Evolutionary conservation across 1,140 invertebrate species (phyloP).

Genomic region (Lordiphosa clarofinis): DNA sequence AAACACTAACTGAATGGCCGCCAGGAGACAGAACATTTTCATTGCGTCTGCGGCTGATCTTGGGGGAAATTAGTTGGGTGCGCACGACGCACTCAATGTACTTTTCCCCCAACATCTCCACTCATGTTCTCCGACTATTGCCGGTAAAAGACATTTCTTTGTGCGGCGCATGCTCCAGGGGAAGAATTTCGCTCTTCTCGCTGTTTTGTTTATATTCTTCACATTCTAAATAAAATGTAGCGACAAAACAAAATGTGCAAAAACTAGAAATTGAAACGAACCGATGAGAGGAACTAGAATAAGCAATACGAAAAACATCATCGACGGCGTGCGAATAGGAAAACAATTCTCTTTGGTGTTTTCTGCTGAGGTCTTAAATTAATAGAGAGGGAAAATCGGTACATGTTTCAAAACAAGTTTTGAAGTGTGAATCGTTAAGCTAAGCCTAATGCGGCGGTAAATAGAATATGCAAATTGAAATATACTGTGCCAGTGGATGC

Average conservation of each 20-base stretch:
- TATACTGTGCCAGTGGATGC: too few relatives aligned
- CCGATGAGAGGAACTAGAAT: too few relatives aligned
- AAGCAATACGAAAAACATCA: too few relatives aligned
- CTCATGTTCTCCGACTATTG: conserved; percentile 1
- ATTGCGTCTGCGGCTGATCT: conserved; percentile 30
- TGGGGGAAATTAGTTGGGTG: conserved; percentile 24
- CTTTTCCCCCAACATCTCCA: conserved; percentile 15
- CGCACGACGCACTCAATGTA: conserved; percentile 21
- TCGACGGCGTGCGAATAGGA: too few relatives aligned
- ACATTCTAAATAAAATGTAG: conserved; percentile 50
- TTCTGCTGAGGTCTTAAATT: too few relatives aligned
- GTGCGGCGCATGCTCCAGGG: conserved; percentile 33
- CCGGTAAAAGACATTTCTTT: conserved; percentile 26
- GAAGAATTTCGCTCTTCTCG: conserved; percentile 11
- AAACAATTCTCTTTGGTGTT: too few relatives aligned
- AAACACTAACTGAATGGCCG: conserved; percentile 78
- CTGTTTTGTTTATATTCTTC: conserved; percentile 52
- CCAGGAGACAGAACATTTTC: conserved; percentile 32
- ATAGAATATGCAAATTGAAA: too few relatives aligned
- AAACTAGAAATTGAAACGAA: conserved; percentile 2
- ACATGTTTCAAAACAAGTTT: too few relatives aligned
- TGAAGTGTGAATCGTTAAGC: too few relatives aligned
- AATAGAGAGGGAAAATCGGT: too few relatives aligned
- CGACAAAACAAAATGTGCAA: conserved; percentile 12
- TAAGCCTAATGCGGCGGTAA: too few relatives aligned